Evolutionary conservation across 2,888 invertebrate species (phyloP).

Genomic region (Gastrophysa polygoni): DNA sequence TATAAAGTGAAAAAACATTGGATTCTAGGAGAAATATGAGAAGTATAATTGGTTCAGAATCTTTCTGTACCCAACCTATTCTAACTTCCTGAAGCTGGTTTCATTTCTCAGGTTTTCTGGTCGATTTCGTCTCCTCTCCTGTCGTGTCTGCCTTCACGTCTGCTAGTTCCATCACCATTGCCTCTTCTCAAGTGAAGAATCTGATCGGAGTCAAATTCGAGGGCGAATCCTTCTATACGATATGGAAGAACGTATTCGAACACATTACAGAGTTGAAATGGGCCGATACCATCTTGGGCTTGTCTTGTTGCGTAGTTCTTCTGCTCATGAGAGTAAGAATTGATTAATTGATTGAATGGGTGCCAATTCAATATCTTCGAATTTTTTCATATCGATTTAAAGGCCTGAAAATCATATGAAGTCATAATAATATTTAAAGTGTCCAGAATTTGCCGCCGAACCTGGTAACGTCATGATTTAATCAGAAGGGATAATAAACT

Average conservation of each 20-base stretch:
- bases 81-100: not conserved
- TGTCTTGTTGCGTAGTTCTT: conserved; percentile 66
- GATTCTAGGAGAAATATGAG: too few relatives aligned
- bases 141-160: conserved; percentile 79
- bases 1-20: too few relatives aligned
- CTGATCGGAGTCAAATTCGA: conserved; percentile 67
- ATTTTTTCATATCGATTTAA: too few relatives aligned
- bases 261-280: conserved; percentile 63
- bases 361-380: too few relatives aligned
- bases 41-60: too few relatives aligned
- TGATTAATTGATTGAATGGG: too few relatives aligned
- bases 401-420: too few relatives aligned
- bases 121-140: conserved; percentile 75
- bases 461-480: too few relatives aligned
- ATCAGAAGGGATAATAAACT: too few relatives aligned
- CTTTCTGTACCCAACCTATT: too few relatives aligned
- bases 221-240: conserved; percentile 67
- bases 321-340: conserved; percentile 66
- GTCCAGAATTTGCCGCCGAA: too few relatives aligned
- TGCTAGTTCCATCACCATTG: conserved; percentile 76
- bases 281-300: conserved; percentile 68
- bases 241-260: conserved; percentile 63
- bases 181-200: conserved; percentile 75
- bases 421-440: too few relatives aligned
- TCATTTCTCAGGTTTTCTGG: conserved; percentile 66